phyloP scores from a whole-genome alignment of 2,113 vertebrate species.

The Haplochromis burtoni region DNA sequence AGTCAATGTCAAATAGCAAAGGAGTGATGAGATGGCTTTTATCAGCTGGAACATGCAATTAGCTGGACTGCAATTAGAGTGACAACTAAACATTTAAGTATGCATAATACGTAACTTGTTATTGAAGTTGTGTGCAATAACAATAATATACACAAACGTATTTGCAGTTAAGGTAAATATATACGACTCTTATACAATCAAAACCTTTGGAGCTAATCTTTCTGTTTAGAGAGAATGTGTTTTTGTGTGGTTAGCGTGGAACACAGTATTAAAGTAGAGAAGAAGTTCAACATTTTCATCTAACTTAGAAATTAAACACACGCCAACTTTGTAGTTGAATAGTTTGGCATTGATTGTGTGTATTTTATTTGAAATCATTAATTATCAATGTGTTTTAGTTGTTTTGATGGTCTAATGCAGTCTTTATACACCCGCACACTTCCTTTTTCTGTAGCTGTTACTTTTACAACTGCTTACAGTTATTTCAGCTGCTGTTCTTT shows the following conservation, averaged over 20 bases:
- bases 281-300: not conserved
- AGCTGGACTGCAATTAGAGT: not conserved
- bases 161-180: not conserved
- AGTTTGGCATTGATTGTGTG: not conserved
- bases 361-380: not conserved
- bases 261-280: not conserved
- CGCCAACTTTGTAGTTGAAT: not conserved
- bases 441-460: not conserved
- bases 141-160: not conserved
- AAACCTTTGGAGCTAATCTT: not conserved
- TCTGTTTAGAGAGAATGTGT: not conserved
- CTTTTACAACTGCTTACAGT: not conserved
- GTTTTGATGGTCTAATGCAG: not conserved
- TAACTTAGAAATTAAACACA: not conserved
- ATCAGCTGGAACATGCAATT: not conserved
- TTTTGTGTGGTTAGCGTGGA: not conserved
- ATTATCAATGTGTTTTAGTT: not conserved
- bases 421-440: not conserved
- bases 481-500: not conserved
- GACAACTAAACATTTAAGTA: not conserved
- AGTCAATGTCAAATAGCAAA: rapidly evolving
- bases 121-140: not conserved
- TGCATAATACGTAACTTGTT: not conserved
- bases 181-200: not conserved
- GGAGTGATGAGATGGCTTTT: not conserved